These are phyloP conservation scores for Harpagoxenus sublaevis DNA, from an alignment of 2,888 invertebrate genomes.

Conservation along the genomic window DNA sequence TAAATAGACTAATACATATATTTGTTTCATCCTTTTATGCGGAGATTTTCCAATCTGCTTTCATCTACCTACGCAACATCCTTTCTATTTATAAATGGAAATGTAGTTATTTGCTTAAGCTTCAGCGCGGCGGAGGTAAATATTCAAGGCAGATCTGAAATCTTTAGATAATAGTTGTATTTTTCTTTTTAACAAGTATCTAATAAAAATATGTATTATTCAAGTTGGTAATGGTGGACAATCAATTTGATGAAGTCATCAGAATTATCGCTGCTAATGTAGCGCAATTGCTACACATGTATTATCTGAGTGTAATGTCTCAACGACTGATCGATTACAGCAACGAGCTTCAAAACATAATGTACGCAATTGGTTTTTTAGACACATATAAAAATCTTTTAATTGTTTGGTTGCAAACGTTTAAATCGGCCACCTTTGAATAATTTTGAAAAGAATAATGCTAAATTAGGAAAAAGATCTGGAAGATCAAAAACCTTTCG, in stretches of 20 bases:
- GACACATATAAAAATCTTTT: too few species aligned
- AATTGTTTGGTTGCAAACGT: too few species aligned
- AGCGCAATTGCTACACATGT: constrained; percentile 27
- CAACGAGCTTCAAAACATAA: background rate
- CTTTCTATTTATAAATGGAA: background rate
- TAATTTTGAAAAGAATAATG: too few species aligned
- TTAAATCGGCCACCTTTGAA: too few species aligned
- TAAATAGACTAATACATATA: background rate
- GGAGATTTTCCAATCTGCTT: constrained; percentile 13
- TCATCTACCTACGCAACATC: constrained; percentile 7
- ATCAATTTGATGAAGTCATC: background rate
- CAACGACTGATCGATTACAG: constrained; percentile 26
- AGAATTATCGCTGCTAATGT: background rate
- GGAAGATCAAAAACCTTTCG: too few species aligned
- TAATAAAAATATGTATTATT: background rate
- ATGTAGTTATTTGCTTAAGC: background rate
- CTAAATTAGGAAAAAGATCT: too few species aligned
- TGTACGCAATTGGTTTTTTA: background rate
- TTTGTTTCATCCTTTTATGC: background rate
- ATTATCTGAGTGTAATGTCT: background rate
- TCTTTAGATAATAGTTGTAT: background rate
- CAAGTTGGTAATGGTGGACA: constrained; percentile 5
- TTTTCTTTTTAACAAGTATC: background rate
- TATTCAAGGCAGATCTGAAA: background rate
- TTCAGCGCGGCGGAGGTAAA: constrained; percentile 25